Evolutionary conservation across 1,140 invertebrate genomes (phyloP).

Genomic region (Camponotus vicinus): DNA sequence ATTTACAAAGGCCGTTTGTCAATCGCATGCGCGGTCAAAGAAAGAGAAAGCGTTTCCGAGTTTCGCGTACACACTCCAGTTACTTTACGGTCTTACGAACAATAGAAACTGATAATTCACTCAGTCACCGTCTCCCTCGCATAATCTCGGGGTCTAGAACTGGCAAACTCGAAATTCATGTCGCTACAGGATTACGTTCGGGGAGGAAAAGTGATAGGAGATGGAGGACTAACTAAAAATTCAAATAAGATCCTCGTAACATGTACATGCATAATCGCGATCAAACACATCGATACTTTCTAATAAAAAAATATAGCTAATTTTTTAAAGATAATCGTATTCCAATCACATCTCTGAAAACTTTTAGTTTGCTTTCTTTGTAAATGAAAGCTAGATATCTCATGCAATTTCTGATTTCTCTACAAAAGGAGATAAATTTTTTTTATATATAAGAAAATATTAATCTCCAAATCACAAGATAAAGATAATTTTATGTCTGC

Average conservation of each 20-base stretch:
- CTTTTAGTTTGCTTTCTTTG: neutral
- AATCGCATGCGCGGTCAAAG: constrained; percentile 54
- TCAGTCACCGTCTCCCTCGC: constrained; percentile 68
- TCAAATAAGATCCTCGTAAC: neutral
- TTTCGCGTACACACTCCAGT: constrained; percentile 61
- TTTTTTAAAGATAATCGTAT: neutral
- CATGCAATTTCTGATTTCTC: too few relatives aligned
- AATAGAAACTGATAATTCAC: constrained; percentile 84
- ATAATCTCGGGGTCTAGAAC: constrained; percentile 65
- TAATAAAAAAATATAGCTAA: neutral
- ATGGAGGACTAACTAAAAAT: neutral
- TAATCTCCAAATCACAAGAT: too few relatives aligned
- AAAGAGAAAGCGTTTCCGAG: constrained; percentile 58
- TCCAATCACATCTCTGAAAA: too few relatives aligned
- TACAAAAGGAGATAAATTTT: too few relatives aligned
- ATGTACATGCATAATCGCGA: neutral
- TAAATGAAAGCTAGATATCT: too few relatives aligned
- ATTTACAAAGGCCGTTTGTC: constrained; percentile 39
- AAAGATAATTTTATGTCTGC: too few relatives aligned
- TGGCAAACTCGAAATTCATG: constrained; percentile 54
- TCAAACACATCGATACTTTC: neutral
- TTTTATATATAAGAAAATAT: too few relatives aligned
- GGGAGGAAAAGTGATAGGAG: neutral
- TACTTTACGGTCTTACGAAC: constrained; percentile 81
- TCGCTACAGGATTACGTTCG: constrained; percentile 44